These are phyloP conservation scores for Lydus trimaculatus DNA, from an alignment of 2,888 invertebrate genomes.

Conservation along the genomic window DNA sequence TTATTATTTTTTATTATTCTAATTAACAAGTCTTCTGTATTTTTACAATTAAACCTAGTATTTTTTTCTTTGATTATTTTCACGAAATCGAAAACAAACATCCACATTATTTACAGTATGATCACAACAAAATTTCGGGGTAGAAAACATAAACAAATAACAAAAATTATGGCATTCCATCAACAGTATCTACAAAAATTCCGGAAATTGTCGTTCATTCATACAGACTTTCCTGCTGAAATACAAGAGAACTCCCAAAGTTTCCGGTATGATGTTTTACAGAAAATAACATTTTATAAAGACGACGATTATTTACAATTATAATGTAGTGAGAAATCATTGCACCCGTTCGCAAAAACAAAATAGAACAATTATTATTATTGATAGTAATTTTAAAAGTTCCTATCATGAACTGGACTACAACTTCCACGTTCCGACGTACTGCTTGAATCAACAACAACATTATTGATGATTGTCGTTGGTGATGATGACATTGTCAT, in stretches of 20 bases:
- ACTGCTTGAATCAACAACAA: conserved; percentile 23
- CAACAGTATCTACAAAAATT: conserved; percentile 1
- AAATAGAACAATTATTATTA: background rate
- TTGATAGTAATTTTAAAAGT: background rate
- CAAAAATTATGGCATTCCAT: background rate
- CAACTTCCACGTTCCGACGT: conserved; percentile 51
- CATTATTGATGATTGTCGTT: conserved; percentile 11
- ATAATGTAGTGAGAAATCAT: background rate
- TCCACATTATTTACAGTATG: background rate
- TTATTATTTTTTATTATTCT: background rate
- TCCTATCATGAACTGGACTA: conserved; percentile 42
- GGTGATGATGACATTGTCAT: conserved; percentile 40
- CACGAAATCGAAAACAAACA: background rate
- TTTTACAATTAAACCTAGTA: background rate
- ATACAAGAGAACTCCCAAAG: background rate
- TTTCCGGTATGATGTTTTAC: background rate
- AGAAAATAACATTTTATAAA: background rate
- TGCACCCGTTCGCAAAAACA: background rate
- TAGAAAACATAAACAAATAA: background rate
- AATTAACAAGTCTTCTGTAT: background rate
- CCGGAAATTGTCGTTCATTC: background rate
- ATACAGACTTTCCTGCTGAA: background rate
- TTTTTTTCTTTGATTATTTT: background rate
- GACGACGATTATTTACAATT: background rate
- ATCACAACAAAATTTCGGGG: background rate